Evolutionary conservation across 1,140 invertebrate genomes (phyloP).

Genomic region (Orchestia grillus): DNA sequence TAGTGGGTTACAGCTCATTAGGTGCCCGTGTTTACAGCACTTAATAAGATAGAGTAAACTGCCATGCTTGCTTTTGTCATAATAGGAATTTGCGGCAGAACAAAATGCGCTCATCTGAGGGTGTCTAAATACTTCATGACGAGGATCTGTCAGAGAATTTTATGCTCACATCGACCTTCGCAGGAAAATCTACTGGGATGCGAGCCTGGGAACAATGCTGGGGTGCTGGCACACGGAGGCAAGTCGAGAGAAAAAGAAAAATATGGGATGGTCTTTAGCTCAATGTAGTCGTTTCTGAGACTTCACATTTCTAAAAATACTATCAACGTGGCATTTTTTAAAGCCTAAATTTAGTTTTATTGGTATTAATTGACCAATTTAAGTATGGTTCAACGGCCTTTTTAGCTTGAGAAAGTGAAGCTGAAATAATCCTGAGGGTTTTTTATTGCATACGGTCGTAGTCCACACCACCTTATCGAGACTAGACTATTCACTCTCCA

Average conservation of each 20-base stretch:
- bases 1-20: slow-evolving; percentile 36
- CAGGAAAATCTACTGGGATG: background rate
- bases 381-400: too few species aligned
- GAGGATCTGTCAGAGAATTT: background rate
- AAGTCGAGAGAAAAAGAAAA: background rate
- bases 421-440: too few species aligned
- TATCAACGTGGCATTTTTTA: too few species aligned
- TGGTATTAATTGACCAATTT: too few species aligned
- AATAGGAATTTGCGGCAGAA: slow-evolving; percentile 1
- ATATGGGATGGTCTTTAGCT: too few species aligned
- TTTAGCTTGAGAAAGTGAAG: too few species aligned
- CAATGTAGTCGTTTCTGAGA: too few species aligned
- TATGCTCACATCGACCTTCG: background rate
- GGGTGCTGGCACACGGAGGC: background rate
- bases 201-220: background rate
- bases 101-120: background rate
- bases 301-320: too few species aligned
- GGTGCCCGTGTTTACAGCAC: slow-evolving; percentile 14
- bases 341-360: too few species aligned
- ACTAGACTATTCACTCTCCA: too few species aligned
- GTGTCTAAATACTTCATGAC: background rate
- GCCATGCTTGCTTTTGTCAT: slow-evolving; percentile 18
- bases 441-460: too few species aligned
- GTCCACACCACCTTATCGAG: too few species aligned
- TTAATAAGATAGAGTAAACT: background rate